Evolutionary conservation across 2,888 invertebrate genomes (phyloP).

Genomic region (Nowickia ferox): DNA sequence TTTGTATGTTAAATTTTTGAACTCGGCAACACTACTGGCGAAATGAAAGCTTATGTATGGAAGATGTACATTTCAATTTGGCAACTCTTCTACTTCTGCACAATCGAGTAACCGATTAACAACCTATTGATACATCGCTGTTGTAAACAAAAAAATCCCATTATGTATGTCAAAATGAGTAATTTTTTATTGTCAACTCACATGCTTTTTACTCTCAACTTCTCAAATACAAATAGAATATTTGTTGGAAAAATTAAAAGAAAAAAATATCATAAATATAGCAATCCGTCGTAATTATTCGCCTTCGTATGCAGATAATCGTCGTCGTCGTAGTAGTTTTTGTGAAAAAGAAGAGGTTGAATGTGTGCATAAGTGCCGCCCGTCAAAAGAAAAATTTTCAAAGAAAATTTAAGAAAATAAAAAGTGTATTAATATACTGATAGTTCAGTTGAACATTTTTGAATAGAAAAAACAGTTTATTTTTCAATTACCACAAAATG

Average conservation of each 20-base stretch:
- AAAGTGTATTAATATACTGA: neutral
- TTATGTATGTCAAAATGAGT: conserved; percentile 71
- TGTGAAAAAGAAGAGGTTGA: conserved; percentile 71
- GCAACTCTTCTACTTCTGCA: conserved; percentile 54
- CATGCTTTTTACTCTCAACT: conserved; percentile 68
- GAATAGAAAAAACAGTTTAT: conserved; percentile 31
- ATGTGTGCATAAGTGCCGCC: conserved; percentile 72
- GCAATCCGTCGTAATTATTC: conserved; percentile 73
- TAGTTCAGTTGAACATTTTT: conserved; percentile 28
- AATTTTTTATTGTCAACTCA: conserved; percentile 71
- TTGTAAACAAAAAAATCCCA: conserved; percentile 70
- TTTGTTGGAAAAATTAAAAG: conserved; percentile 69
- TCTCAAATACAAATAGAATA: conserved; percentile 69
- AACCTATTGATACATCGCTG: conserved; percentile 56
- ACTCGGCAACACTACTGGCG: neutral
- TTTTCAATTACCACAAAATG: conserved; percentile 72
- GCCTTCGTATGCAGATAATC: conserved; percentile 74
- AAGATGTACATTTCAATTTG: neutral
- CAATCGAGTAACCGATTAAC: conserved; percentile 56
- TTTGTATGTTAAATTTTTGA: too few relatives aligned
- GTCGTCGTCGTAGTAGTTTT: conserved; percentile 72
- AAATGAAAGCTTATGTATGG: neutral
- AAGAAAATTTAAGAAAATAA: conserved; percentile 62
- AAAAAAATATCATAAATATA: conserved; percentile 71
- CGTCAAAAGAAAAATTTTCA: conserved; percentile 70